Conservation (phyloP, 2,113 vertebrate genomes). For the Toxostoma redivivum region DNA sequence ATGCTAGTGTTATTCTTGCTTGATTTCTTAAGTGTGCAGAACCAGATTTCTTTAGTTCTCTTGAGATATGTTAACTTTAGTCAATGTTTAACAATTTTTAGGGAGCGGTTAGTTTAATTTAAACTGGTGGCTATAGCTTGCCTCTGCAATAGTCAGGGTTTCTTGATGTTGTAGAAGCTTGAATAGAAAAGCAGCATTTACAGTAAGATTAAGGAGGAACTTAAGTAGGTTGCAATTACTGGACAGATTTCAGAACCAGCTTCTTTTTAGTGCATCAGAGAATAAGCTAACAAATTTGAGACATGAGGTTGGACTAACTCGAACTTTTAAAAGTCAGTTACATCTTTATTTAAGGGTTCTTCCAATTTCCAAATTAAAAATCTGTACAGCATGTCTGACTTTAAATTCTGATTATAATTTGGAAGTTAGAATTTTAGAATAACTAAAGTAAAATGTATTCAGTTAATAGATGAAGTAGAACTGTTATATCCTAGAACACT, state of each 20-base stretch:
- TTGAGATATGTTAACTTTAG: not conserved
- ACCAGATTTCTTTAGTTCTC: not conserved
- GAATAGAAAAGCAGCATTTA: not conserved
- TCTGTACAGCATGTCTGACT: not conserved
- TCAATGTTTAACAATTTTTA: not conserved
- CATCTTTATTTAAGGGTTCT: not conserved
- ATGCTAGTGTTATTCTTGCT: not conserved
- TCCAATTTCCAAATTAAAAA: not conserved
- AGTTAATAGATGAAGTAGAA: not conserved
- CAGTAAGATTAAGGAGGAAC: not conserved
- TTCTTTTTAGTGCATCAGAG: not conserved
- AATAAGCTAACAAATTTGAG: not conserved
- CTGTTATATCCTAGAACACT: not conserved
- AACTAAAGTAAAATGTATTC: not conserved
- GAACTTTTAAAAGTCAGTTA: not conserved
- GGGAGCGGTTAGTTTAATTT: not conserved
- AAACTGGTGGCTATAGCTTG: not conserved
- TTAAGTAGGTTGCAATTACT: constrained; percentile 23
- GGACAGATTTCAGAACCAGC: not conserved
- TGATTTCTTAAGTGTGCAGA: not conserved
- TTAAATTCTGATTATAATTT: not conserved
- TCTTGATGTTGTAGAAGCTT: not conserved
- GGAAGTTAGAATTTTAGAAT: not conserved
- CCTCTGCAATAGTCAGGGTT: not conserved
- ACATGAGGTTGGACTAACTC: not conserved